Base-by-base conservation (phyloP, 2,797 vertebrate genomes). In the Tenualosa thibaudeaui region DNA sequence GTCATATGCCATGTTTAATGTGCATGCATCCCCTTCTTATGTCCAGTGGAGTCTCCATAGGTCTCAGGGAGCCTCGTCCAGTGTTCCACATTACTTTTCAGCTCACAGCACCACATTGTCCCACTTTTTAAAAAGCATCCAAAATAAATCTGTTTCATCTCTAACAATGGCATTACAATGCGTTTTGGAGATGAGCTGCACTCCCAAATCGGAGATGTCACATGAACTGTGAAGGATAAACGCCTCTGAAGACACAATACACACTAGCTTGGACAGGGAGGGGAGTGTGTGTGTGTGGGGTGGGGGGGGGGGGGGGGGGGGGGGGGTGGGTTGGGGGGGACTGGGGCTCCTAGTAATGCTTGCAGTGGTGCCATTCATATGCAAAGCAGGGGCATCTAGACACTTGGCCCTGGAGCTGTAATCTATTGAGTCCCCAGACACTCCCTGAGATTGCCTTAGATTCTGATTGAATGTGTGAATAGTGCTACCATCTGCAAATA, bases 321-420 rank as follows among this genome's bases (percentile, higher is more conserved):
- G 60, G 60, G 46, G 1, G 46, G 0, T 2, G 58, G 58, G 19
- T 2, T n/a, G 22, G 60, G 60, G 60, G 3, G 60, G 1, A 15
- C 26, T 31, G 46, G 46, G 46, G 7, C 46, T 26, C 7, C 40
- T 19, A 46, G 71, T 46, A 46, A 78, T 46, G 71, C 86, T 86
- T 85, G 85, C 85, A 78, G 81, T 68, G 85, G 82, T 85, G 88
- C 84, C 85, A 91, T 91, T 91, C 88, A 91, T 84, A 90, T 91
- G 89, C 86, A 88, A 91, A 90, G 85, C 87, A 88, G 88, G 88
- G 86, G 81, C 86, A 86, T 88, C 87, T 86, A 85, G 86, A 81
- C 86, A 85, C 89, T 90, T 90, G 86, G 86, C 86, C 85, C 86
- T 86, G 88, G 87, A 87, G 86, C 86, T 81, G 86, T 85, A 86